Conservation (phyloP, 2,113 vertebrate genomes). For the Phycodurus eques region DNA sequence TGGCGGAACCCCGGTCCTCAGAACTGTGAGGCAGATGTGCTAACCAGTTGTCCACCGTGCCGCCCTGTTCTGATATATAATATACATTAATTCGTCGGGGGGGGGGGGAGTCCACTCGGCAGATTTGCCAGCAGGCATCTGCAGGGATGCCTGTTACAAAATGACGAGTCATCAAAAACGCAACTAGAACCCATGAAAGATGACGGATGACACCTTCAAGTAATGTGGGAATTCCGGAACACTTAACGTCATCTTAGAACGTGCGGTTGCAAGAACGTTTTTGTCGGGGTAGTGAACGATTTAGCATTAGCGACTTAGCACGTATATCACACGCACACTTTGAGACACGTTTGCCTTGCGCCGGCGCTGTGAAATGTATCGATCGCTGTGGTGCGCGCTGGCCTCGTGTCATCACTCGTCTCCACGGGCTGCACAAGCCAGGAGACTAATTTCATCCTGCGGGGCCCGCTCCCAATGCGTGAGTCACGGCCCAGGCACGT, state of each 20-base stretch:
- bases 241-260: no score
- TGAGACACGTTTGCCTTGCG: slow-evolving; percentile 1
- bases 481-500: slow-evolving; percentile 56
- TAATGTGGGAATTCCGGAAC: no score
- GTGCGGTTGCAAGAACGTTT: no score
- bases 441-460: slow-evolving; percentile 61
- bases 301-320: slow-evolving; percentile 15
- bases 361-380: slow-evolving; percentile 5
- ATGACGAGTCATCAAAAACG: no score
- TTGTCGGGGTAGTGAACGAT: slow-evolving; percentile 9
- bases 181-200: not conserved
- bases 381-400: slow-evolving; percentile 11
- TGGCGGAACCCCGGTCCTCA: no score
- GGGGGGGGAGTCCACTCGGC: no score
- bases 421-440: slow-evolving; percentile 26
- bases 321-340: not conserved
- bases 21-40: no score
- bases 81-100: no score
- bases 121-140: not conserved
- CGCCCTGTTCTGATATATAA: no score
- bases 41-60: no score
- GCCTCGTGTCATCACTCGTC: slow-evolving; percentile 33
- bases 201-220: not conserved
- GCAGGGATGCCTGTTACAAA: not conserved
- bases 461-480: slow-evolving; percentile 32